Evolutionary conservation across 2,888 invertebrate species (phyloP), one percentile per base, ranked within the genome.

Genomic region (Kuschelorhynchus macadamiae): DNA sequence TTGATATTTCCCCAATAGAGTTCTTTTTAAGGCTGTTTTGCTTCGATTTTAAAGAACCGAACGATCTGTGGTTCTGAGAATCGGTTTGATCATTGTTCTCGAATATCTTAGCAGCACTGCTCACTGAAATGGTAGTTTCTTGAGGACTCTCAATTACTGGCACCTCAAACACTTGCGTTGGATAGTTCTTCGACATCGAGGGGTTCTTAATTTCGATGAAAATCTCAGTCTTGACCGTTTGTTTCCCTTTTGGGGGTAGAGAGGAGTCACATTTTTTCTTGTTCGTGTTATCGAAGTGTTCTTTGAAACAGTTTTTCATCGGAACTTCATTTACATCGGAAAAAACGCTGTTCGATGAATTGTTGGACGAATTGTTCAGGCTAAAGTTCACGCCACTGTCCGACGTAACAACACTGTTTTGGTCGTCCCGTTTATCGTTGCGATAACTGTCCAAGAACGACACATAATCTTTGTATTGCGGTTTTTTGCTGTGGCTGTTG

Each of bases 401-500:
- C 16, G 67, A 74, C 1, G 74, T 74, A 8, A 70, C 70, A 16
- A 76, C 73, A 66, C 76, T 76, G 60, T 68, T 70, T 67, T 73
- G 66, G 32, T 70, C 65, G 17, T 76, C 70, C 63, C 77, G 73
- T 67, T 75, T 76, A 21, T 73, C 75, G 41, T 72, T 76, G 30
- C 75, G 78, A 70, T 81, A 82, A 59, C 70, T 77, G 46, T 75
- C 79, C 67, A 82, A 71, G 72, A 81, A 82, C 39, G 76, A 78
- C 32, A 79, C 77, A 71, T 81, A 82, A 50, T 80, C 80, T 64
- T 78, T 81, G 71, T 81, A 81, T 32, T 75, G 72, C 0, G 74
- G 74, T 41, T 71, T 75, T 60, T 72, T 73, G 17, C 14, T 71
- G 53, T 71, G 66, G 7, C 67, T 62, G 47, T 59, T 60, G 12